phyloP scores from a whole-genome alignment of 2,797 vertebrate genomes.

The Esox lucius region DNA sequence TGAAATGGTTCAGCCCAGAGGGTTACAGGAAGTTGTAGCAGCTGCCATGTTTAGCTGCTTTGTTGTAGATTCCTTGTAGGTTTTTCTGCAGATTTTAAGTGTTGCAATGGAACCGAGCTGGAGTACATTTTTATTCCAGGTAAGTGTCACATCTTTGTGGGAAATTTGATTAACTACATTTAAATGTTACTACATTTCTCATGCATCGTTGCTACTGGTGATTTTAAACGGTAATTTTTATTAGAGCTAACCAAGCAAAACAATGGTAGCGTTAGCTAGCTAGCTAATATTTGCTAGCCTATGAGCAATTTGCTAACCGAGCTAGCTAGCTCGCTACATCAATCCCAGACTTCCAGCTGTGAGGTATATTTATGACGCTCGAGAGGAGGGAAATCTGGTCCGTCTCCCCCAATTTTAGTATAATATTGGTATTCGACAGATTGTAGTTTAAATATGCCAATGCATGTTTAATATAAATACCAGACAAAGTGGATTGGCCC shows the following conservation, averaged over 20 bases:
- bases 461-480: not conserved
- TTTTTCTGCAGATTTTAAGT: slow-evolving; percentile 72
- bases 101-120: slow-evolving; percentile 81
- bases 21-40: slow-evolving; percentile 77
- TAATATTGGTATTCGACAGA: not conserved
- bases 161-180: slow-evolving; percentile 5
- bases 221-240: slow-evolving; percentile 46
- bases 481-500: not conserved
- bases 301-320: slow-evolving; percentile 49
- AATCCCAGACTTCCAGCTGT: slow-evolving; percentile 59
- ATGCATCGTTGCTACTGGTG: not conserved
- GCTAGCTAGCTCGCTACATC: slow-evolving; percentile 47
- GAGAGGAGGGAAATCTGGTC: slow-evolving; percentile 1
- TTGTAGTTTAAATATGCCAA: not conserved
- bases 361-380: slow-evolving; percentile 30
- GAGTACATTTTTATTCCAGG: slow-evolving; percentile 82
- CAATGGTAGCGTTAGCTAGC: slow-evolving; percentile 71
- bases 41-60: slow-evolving; percentile 81
- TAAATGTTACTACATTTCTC: not conserved
- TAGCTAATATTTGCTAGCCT: slow-evolving; percentile 53
- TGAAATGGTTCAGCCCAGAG: slow-evolving; percentile 56
- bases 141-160: slow-evolving; percentile 52
- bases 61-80: slow-evolving; percentile 76
- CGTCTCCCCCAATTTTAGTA: not conserved
- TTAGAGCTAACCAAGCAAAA: slow-evolving; percentile 68